phyloP scores from a whole-genome alignment of 2,888 invertebrate species.

The Alsophila aescularia region DNA sequence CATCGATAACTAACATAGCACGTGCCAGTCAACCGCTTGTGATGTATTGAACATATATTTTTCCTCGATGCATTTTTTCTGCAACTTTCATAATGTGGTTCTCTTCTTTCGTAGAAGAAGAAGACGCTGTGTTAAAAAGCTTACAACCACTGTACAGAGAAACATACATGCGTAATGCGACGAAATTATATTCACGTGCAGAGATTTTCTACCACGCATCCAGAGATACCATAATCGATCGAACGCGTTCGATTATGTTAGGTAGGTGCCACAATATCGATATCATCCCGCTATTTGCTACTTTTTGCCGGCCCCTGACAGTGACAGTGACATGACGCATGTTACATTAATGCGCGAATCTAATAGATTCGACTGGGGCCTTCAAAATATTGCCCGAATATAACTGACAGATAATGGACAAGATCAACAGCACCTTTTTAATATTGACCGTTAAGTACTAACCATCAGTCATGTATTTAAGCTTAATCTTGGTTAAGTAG shows the following conservation, averaged over 20 bases:
- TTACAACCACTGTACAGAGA: no score
- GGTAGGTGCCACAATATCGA: slow-evolving; percentile 26
- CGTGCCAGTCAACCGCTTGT: no score
- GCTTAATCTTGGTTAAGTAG: slow-evolving; percentile 19
- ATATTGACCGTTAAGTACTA: slow-evolving; percentile 58
- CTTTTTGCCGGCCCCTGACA: slow-evolving; percentile 62
- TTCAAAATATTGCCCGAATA: slow-evolving; percentile 57
- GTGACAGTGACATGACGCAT: slow-evolving; percentile 72
- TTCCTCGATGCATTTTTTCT: no score
- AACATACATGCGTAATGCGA: no score
- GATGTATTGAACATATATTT: no score
- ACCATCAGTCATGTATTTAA: slow-evolving; percentile 27
- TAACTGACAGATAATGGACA: slow-evolving; percentile 48
- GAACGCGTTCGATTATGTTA: slow-evolving; percentile 20
- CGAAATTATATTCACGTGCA: no score
- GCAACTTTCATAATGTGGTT: no score
- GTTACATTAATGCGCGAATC: slow-evolving; percentile 59
- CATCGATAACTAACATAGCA: background rate
- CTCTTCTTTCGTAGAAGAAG: no score
- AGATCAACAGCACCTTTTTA: slow-evolving; percentile 51
- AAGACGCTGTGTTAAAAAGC: no score
- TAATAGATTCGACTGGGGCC: slow-evolving; percentile 45
- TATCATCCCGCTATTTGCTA: slow-evolving; percentile 41
- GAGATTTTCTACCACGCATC: background rate
- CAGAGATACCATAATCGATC: background rate